Base-by-base conservation (phyloP, 2,888 invertebrate genomes). In the Cephus sareptanus region DNA sequence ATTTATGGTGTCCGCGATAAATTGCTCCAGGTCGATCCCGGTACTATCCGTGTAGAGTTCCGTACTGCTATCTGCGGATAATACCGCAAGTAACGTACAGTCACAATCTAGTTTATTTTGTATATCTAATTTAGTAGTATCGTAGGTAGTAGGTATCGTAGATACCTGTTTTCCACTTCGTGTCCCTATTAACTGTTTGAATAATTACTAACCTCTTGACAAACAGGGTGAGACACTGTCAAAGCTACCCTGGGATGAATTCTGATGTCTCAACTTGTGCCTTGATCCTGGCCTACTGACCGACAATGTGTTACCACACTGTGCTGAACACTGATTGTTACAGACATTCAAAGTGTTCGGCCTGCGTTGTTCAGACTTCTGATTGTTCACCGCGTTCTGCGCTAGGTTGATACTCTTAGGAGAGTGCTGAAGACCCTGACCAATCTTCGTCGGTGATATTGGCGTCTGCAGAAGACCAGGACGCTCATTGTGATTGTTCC, bases 1-100 rank as follows among this genome's bases (percentile, higher is more conserved):
- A 92, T 98, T 97, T 77, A 99, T 93, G 0, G 98, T 98, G 83
- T 97, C 97, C 80, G 95, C 95, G 81, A 99, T 96, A 91, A 99
- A 99, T 82, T 95, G 94, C 83, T 97, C 95, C 82, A 98, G 92
- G 90, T 99, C 97, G 4, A 95, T 95, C 69, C 96, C 96, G 70
- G 95, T 94, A 76, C 95, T 95, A 90, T 97, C 96, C 35, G 94
- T 95, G 87, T 94, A 95, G 90, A 94, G 94, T 89, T 96, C 96
- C 80, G 94, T 94, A 91, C 96, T 96, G 89, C 95, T 96, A 91
- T 96, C 96, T 96, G 92, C n/a, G 91, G 88, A 82, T 77, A 11
- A 31, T n/a, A 34, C 33, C 71, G 34, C 74, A 34, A 74, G 34
- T 34, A 78, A 75, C 77, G 23, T 69, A 74, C n/a, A 76, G 40